These are phyloP conservation scores for Steromphala cineraria DNA, from an alignment of 2,888 invertebrate species.

Conservation along the genomic window DNA sequence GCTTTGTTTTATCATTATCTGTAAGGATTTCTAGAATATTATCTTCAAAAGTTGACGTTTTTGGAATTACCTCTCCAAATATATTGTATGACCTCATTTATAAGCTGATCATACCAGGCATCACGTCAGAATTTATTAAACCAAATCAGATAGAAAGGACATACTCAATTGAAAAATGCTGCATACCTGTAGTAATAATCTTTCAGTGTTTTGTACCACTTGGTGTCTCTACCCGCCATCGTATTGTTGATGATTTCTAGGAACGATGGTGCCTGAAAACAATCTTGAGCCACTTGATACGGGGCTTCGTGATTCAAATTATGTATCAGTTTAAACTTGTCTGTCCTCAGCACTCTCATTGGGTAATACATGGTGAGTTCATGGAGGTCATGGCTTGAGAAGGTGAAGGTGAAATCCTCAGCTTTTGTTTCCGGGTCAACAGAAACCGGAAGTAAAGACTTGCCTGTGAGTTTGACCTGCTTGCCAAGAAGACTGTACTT, in stretches of 20 bases:
- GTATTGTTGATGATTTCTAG: slow-evolving; percentile 86
- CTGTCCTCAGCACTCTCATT: slow-evolving; percentile 87
- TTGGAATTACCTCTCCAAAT: no score
- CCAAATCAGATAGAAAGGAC: no score
- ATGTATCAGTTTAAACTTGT: slow-evolving; percentile 90
- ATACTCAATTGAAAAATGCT: no score
- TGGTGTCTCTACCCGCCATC: not conserved
- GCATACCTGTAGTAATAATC: not conserved
- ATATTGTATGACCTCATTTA: no score
- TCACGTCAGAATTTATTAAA: no score
- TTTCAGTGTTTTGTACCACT: not conserved
- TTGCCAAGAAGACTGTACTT: slow-evolving; percentile 57
- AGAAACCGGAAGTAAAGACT: slow-evolving; percentile 85
- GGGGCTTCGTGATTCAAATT: slow-evolving; percentile 90
- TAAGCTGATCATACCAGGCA: no score
- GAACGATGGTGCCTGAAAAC: slow-evolving; percentile 90
- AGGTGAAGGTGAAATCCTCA: slow-evolving; percentile 76
- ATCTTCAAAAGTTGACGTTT: no score
- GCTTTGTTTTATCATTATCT: no score
- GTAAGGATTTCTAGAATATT: no score
- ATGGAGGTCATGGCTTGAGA: slow-evolving; percentile 90
- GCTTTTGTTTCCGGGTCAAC: slow-evolving; percentile 42
- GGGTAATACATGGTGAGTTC: slow-evolving; percentile 96
- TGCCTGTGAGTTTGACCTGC: slow-evolving; percentile 78
- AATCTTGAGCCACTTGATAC: slow-evolving; percentile 94